Evolutionary conservation across 2,888 invertebrate genomes (phyloP), one percentile per base, ranked within the genome.

Genomic region (Rotaria sp.): DNA sequence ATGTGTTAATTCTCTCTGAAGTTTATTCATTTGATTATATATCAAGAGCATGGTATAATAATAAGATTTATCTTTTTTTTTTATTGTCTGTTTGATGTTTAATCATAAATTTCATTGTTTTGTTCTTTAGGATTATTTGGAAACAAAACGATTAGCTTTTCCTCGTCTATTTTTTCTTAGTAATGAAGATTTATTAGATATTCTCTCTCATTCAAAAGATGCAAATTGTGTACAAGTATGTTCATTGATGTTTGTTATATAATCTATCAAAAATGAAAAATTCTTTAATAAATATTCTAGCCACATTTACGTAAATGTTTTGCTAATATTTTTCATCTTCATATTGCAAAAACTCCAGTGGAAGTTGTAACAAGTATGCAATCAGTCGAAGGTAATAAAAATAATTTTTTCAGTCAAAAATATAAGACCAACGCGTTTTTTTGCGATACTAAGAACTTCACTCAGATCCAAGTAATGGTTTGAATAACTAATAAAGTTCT

Each of bases 81-180:
- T n/a, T n/a, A n/a, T n/a, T n/a, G n/a, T n/a, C n/a, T n/a, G n/a
- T n/a, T n/a, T n/a, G n/a, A n/a, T n/a, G n/a, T n/a, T n/a, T n/a
- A n/a, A n/a, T n/a, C n/a, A n/a, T n/a, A n/a, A n/a, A n/a, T n/a
- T n/a, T n/a, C n/a, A n/a, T n/a, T n/a, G n/a, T n/a, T n/a, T n/a
- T n/a, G n/a, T 50, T 67, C 18, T 35, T 67, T 88, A 91, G 90
- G 91, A 91, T 85, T 91, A 91, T 88, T 88, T 91, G 80, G 91
- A 91, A 88, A 90, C 90, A 10, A 91, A 91, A 88, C 88, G 91
- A 84, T 89, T 91, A 84, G 90, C 90, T 84, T 91, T 91, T 88
- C 91, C 91, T 50, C 87, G 91, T 45, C 91, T 91, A 86, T 91
- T 91, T 88, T 91, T 91, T 88, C 90, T 91, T 86, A 90, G 90